Percentiles rank a stretch among this genome's conserved stretches.
Conservation (phyloP, 2,888 invertebrate genomes). For the Dolomedes plantarius region DNA sequence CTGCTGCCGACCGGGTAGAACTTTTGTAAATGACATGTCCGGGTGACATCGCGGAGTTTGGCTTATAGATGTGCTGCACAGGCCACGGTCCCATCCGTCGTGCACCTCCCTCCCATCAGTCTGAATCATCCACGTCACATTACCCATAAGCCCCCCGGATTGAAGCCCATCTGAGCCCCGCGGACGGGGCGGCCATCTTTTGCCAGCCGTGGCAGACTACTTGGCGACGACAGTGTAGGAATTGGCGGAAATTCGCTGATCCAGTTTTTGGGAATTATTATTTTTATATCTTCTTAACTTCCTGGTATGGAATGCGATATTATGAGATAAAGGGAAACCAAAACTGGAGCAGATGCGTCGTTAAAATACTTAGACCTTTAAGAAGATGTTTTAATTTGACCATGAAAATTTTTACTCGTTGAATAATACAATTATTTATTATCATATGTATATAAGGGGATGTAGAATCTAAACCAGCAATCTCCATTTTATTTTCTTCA, state of each 20-base stretch:
- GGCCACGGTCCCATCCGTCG: constrained; percentile 56
- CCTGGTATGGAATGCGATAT: too few species aligned
- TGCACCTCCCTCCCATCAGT: constrained; percentile 60
- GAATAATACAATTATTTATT: too few species aligned
- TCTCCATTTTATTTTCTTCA: too few species aligned
- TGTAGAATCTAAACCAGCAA: too few species aligned
- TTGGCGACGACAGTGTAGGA: not conserved
- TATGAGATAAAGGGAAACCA: too few species aligned
- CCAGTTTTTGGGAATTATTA: too few species aligned
- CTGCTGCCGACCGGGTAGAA: constrained; percentile 38
- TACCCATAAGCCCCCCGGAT: constrained; percentile 71
- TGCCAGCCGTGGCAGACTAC: not conserved
- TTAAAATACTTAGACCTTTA: too few species aligned
- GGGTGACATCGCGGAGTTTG: constrained; percentile 69
- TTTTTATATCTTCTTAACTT: too few species aligned
- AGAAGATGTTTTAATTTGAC: too few species aligned
- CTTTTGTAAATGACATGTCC: constrained; percentile 72
- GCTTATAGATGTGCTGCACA: constrained; percentile 67
- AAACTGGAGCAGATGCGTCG: too few species aligned
- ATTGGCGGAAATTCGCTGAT: not conserved
- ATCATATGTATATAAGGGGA: too few species aligned
- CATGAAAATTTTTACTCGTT: too few species aligned
- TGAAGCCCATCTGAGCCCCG: constrained; percentile 71
- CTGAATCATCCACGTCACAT: constrained; percentile 72
- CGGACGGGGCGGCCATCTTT: constrained; percentile 29